A percentile compares a stretch with the other conserved stretches of the same genome.
Conservation (phyloP, 2,797 vertebrate species). For the Meriones psammophilus region DNA sequence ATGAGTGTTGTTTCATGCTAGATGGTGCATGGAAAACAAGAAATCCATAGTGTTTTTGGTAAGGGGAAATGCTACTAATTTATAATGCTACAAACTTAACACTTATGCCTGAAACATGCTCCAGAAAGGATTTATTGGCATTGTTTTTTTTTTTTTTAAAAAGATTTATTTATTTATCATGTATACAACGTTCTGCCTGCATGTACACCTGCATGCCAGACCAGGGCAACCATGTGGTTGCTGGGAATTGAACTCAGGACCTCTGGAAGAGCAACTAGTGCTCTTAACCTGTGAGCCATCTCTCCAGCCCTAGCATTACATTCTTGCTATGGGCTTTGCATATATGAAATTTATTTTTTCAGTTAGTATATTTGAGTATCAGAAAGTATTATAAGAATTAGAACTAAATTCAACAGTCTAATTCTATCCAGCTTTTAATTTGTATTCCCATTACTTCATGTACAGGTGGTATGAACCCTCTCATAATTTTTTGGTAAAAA, state of each 20-base stretch:
- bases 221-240: too few relatives aligned
- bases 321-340: slow-evolving; percentile 56
- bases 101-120: slow-evolving; percentile 54
- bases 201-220: too few relatives aligned
- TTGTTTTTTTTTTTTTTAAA: background rate
- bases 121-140: slow-evolving; percentile 28
- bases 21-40: slow-evolving; percentile 23
- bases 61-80: slow-evolving; percentile 60
- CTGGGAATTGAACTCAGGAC: too few relatives aligned
- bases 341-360: slow-evolving; percentile 63
- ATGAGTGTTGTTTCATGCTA: slow-evolving; percentile 58
- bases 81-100: slow-evolving; percentile 1
- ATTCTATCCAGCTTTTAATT: slow-evolving; percentile 47
- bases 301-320: background rate
- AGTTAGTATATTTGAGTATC: slow-evolving; percentile 51
- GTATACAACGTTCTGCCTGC: too few relatives aligned
- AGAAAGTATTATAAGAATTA: slow-evolving; percentile 39
- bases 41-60: background rate
- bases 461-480: background rate
- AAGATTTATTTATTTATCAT: too few relatives aligned
- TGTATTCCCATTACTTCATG: slow-evolving; percentile 53
- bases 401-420: slow-evolving; percentile 49
- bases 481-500: background rate
- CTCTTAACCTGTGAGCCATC: too few relatives aligned
- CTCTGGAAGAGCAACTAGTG: too few relatives aligned